phyloP scores from a whole-genome alignment of 2,113 vertebrate species.

The Nestor notabilis region DNA sequence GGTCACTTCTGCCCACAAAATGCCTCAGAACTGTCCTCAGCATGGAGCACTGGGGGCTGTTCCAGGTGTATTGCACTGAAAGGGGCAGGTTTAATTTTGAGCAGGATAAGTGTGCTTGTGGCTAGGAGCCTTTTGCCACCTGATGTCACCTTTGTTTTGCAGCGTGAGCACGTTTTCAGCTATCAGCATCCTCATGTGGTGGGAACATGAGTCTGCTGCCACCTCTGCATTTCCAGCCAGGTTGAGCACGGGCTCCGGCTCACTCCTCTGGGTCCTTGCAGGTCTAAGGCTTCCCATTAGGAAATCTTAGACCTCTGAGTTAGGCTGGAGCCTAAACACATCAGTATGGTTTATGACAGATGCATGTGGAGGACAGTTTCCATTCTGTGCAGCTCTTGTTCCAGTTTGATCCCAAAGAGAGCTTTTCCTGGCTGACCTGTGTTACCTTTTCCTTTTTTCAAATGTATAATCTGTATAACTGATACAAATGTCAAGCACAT shows the following conservation, averaged over 20 bases:
- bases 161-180: rapidly evolving
- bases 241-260: background rate
- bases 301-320: background rate
- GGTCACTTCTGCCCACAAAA: background rate
- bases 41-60: background rate
- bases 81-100: background rate
- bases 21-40: background rate
- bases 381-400: background rate
- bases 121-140: background rate
- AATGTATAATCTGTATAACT: background rate
- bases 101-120: background rate
- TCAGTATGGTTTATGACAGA: background rate
- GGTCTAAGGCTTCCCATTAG: background rate
- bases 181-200: background rate
- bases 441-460: background rate
- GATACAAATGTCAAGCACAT: background rate
- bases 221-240: background rate
- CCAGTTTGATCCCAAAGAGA: background rate
- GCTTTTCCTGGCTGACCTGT: background rate
- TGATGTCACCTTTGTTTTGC: background rate
- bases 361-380: rapidly evolving
- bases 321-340: background rate
- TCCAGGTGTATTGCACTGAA: background rate
- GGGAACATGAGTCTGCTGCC: rapidly evolving
- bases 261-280: background rate